Evolutionary conservation across 1,140 invertebrate genomes (phyloP), one percentile per base, ranked within the genome.

Genomic region (Ips nitidus): DNA sequence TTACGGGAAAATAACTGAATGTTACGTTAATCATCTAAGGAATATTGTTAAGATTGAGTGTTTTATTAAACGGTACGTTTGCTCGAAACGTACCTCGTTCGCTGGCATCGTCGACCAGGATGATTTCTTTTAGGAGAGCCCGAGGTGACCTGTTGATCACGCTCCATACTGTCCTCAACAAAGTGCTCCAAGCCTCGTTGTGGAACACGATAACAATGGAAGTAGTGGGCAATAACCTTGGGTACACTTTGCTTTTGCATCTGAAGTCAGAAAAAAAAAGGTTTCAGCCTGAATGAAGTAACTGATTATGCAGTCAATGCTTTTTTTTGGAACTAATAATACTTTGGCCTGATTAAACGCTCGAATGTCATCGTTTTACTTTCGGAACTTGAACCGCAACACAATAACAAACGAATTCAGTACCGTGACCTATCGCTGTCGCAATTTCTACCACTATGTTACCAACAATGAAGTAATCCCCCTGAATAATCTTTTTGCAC

Each of bases 121-220:
- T 95, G 75, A 98, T 94, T 83, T 98, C 96, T 77, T 92, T 91
- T 38, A 98, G 83, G n/a, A 97, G 81, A 1, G 90, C 84, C 61
- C 85, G 82, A 1, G 95, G 96, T 3, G 95, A 98, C 39, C 95
- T 84, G 81, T 96, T 95, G 67, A 98, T 98, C 36, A 95, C 95
- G 79, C 94, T 97, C 91, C 95, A 95, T n/a, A 98, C 92, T 1
- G 95, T 98, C 56, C 96, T 85, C 40, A 98, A 84, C 2, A 98
- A 82, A 0, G 96, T 98, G n/a, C 93, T 92, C 95, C 95, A 98
- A 0, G 96, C 96, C 82, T 98, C 96, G 80, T 98, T 98, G 82
- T 98, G 97, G 83, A 98, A 98, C 45, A 98, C 97, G 74, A 98
- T 96, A 22, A 98, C 94, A 75, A 98, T 93, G 78, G 92, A 94